phyloP scores from a whole-genome alignment of 2,797 vertebrate genomes.

The Acrossocheilus wenchowensis region DNA sequence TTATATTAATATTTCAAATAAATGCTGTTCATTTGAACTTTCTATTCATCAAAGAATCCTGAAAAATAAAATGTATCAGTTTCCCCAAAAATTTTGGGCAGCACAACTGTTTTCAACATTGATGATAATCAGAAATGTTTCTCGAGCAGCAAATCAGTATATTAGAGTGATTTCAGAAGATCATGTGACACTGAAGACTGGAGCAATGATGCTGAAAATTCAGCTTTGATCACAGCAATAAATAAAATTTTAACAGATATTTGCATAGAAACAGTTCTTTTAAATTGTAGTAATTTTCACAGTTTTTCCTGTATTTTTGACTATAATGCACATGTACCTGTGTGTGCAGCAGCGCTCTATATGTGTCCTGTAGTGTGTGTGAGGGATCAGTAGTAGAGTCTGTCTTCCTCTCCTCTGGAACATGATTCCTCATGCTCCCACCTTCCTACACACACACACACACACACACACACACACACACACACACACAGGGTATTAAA shows the following conservation, averaged over 20 bases:
- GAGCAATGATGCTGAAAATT: not conserved
- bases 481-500: constrained; percentile 19
- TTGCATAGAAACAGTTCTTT: not conserved
- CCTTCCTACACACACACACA: constrained; percentile 40
- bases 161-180: not conserved
- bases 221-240: not conserved
- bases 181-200: too few relatives aligned
- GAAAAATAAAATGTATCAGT: too few relatives aligned
- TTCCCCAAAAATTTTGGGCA: too few relatives aligned
- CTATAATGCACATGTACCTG: not conserved
- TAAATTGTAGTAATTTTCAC: not conserved
- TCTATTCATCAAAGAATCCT: too few relatives aligned
- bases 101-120: too few relatives aligned
- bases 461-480: constrained; percentile 29
- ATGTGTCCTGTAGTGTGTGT: constrained; percentile 16
- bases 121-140: not conserved
- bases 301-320: not conserved
- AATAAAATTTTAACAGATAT: not conserved
- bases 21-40: too few relatives aligned
- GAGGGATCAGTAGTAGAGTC: not conserved
- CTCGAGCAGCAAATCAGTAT: too few relatives aligned
- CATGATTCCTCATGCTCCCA: not conserved
- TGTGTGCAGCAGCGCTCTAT: not conserved
- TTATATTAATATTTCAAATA: too few relatives aligned
- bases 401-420: constrained; percentile 20